These are phyloP conservation scores for Myotis pilosus DNA, from an alignment of 2,797 vertebrate species.

Conservation along the genomic window DNA sequence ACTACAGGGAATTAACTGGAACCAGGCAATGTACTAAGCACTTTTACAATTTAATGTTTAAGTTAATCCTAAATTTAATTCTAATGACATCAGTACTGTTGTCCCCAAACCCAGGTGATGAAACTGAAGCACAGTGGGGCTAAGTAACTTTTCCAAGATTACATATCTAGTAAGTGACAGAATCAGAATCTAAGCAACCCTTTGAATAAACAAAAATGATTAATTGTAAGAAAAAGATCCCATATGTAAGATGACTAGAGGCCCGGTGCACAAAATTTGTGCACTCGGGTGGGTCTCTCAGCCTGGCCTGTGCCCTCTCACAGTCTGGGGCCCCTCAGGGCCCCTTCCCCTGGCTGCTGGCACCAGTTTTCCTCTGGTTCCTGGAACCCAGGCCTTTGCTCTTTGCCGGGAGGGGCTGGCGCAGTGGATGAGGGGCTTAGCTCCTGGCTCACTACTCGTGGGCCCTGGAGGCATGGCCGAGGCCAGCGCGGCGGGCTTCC, in stretches of 20 bases:
- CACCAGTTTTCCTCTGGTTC: too few species aligned
- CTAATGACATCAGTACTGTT: not conserved
- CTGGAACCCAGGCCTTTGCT: too few species aligned
- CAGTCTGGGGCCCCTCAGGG: too few species aligned
- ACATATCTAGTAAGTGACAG: not conserved
- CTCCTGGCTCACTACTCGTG: too few species aligned
- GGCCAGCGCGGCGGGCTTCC: too few species aligned
- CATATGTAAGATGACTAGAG: not conserved
- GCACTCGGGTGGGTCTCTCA: too few species aligned
- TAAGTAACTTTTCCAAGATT: not conserved
- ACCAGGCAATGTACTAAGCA: not conserved
- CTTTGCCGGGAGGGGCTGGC: too few species aligned
- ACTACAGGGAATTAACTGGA: not conserved
- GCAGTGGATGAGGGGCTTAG: too few species aligned
- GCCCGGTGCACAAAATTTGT: too few species aligned
- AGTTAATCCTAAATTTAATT: not conserved
- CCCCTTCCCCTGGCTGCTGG: too few species aligned
- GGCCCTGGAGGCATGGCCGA: too few species aligned
- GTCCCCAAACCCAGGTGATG: not conserved
- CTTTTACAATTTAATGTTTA: not conserved
- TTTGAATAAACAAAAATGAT: not conserved
- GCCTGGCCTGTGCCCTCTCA: too few species aligned
- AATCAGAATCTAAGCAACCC: not conserved
- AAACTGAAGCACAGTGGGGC: not conserved
- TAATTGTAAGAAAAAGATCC: not conserved